These are phyloP conservation scores for Apamea sordens DNA, from an alignment of 2,888 invertebrate genomes.

Conservation along the genomic window DNA sequence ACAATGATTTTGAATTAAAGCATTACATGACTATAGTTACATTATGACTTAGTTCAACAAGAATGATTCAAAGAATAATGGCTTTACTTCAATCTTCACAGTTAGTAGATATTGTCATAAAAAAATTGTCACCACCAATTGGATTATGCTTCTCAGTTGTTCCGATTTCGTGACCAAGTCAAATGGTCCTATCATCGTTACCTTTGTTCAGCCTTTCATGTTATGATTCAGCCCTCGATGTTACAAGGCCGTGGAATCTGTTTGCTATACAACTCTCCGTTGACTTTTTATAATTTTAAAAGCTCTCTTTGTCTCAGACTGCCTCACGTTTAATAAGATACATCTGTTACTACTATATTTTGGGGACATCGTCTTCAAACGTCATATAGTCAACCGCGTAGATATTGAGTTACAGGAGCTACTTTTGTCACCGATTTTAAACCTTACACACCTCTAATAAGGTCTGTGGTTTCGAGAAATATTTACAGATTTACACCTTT, in stretches of 20 bases:
- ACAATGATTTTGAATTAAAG: constrained; percentile 56
- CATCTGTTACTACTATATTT: constrained; percentile 83
- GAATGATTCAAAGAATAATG: constrained; percentile 23
- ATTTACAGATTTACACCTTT: constrained; percentile 63
- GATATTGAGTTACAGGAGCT: constrained; percentile 74
- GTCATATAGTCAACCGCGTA: constrained; percentile 75
- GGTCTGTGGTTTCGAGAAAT: constrained; percentile 34
- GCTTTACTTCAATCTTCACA: constrained; percentile 1
- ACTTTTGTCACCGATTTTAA: constrained; percentile 58
- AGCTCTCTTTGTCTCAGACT: constrained; percentile 74
- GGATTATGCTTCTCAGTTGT: constrained; percentile 13
- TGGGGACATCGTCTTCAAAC: constrained; percentile 74
- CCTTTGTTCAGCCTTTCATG: constrained; percentile 46
- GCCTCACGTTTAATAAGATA: constrained; percentile 76
- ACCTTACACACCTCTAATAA: constrained; percentile 57
- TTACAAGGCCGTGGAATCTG: constrained; percentile 66
- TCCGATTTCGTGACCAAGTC: constrained; percentile 25
- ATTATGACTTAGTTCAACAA: constrained; percentile 14
- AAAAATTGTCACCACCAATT: constrained; percentile 32
- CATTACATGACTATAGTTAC: constrained; percentile 30
- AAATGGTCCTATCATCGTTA: constrained; percentile 10
- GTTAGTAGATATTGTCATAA: constrained; percentile 14
- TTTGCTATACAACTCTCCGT: constrained; percentile 66
- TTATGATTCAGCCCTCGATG: constrained; percentile 58
- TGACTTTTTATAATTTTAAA: constrained; percentile 72